Evolutionary conservation across 2,797 vertebrate species (phyloP).

Genomic region (Gorsachius magnificus): DNA sequence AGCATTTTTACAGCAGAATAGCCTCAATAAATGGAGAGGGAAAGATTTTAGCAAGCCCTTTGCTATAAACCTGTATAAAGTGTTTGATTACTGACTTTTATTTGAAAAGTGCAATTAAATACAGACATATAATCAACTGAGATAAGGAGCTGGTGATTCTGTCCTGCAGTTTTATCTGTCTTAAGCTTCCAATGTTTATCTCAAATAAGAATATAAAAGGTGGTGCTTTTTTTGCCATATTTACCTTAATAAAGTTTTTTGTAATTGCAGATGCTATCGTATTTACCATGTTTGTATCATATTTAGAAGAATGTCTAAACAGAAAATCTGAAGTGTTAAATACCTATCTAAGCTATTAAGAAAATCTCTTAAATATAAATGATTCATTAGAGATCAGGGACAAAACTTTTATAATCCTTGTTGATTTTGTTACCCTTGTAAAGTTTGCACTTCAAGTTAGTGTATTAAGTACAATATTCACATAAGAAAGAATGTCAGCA

Average conservation of each 20-base stretch:
- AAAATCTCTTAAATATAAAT: neutral
- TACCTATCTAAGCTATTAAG: neutral
- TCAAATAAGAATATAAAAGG: neutral
- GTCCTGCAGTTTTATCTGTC: neutral
- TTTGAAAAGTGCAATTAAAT: neutral
- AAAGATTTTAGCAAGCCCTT: neutral
- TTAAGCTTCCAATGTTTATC: neutral
- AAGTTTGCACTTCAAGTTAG: neutral
- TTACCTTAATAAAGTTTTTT: neutral
- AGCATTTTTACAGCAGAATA: neutral
- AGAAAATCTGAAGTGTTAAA: neutral
- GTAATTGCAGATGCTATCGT: neutral
- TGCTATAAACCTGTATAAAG: neutral
- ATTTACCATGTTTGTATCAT: neutral
- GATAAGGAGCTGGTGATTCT: neutral
- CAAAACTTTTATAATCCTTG: neutral
- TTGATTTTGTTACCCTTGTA: neutral
- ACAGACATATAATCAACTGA: neutral
- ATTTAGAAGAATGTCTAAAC: neutral
- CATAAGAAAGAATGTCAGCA: neutral
- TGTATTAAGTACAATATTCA: neutral
- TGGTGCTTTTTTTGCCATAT: neutral
- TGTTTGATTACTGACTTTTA: neutral
- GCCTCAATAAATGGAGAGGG: neutral
- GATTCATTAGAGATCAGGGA: neutral